Conservation (phyloP, 2,797 vertebrate species). For the Allochrocebus solatus region DNA sequence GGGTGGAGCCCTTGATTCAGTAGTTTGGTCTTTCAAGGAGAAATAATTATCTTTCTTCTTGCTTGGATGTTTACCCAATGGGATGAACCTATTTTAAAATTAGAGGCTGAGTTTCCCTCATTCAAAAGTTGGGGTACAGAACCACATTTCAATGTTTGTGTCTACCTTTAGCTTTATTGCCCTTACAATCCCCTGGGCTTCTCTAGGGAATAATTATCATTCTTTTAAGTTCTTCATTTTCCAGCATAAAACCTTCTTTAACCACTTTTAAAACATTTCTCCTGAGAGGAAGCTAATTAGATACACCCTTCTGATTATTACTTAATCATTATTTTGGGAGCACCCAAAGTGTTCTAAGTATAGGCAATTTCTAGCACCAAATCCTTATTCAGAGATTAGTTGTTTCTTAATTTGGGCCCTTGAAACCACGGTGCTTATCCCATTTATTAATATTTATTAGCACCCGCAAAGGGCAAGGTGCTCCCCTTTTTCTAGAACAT, state of each 20-base stretch:
- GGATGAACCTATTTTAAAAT: background rate
- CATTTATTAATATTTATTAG: conserved; percentile 12
- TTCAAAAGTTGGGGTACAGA: background rate
- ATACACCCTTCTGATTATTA: background rate
- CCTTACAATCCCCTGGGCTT: background rate
- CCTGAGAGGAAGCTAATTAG: background rate
- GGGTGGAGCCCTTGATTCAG: background rate
- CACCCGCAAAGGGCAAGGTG: background rate
- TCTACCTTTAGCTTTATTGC: background rate
- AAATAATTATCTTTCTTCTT: background rate
- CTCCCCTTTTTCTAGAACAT: background rate
- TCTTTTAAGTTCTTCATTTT: conserved; percentile 33
- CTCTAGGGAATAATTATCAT: background rate
- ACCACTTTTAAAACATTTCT: conserved; percentile 23
- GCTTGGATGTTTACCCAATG: background rate
- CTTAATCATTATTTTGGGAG: conserved; percentile 52
- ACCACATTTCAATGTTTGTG: background rate
- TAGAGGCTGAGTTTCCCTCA: background rate
- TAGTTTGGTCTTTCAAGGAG: background rate
- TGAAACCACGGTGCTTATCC: conserved; percentile 13
- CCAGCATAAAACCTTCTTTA: conserved; percentile 20
- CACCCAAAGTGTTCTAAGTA: conserved; percentile 23
- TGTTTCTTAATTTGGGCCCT: conserved; percentile 27
- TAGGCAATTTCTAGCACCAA: conserved; percentile 19
- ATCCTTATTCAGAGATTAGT: conserved; percentile 32